Base-by-base conservation (phyloP, 2,113 vertebrate genomes). In the Festucalex cinctus region DNA sequence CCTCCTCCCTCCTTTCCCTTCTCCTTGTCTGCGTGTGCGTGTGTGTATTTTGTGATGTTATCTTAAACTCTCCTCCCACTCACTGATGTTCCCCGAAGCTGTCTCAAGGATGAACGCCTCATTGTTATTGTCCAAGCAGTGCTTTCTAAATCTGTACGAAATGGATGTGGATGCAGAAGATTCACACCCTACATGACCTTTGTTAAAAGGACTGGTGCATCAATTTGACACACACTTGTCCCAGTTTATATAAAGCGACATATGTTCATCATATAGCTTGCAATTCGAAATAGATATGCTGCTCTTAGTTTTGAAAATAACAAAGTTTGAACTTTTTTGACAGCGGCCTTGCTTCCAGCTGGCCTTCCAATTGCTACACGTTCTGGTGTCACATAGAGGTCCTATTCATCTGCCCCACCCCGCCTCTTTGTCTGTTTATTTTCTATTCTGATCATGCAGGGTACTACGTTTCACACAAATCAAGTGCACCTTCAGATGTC, bases 11-110 rank as follows among this genome's bases (percentile, higher is more conserved):
- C 36, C 16, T 68, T 66, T 73, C 78, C 76, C 35, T 74, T 78
- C 77, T 79, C 76, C 78, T 86, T 78, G 79, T 86, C 76, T 85
- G 3, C 36, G 2, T 58, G 71, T 77, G 68, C 73, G 57, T 76
- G 75, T 70, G 85, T 74, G 74, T n/a, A n/a, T 75, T 78, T 65
- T 70, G 76, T 79, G 81, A 88, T 82, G 77, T 88, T 90, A 88
- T 91, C 89, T 91, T 87, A 88, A 87, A 76, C 79, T 89, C 82
- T 86, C 88, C 88, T 89, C 88, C 82, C 84, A 88, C 88, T 84
- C 84, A 66, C 79, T 85, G 85, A 88, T 79, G 83, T 85, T 91
- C 84, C 88, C 89, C 73, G 77, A 91, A 90, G 88, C 87, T 80
- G 85, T 88, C 80, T 85, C 65, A 7, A 81, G 84, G 88, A 89